Evolutionary conservation across 1,140 invertebrate species (phyloP), one percentile per base, ranked within the genome.

Genomic region (Drosophila baimaii): DNA sequence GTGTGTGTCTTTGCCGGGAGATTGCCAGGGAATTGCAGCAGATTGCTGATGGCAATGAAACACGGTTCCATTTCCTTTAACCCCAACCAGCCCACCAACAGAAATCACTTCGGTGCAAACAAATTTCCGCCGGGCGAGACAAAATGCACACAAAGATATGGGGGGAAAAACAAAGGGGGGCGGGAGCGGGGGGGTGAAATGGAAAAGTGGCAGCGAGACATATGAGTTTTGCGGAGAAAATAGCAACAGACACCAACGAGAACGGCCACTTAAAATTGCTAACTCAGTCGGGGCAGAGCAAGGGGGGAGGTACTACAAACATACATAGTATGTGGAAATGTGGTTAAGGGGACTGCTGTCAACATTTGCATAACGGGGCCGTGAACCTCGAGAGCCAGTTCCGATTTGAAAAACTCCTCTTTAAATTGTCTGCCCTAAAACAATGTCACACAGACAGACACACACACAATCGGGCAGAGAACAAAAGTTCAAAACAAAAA

Each of bases 121-220:
- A 89, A 86, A 86, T 86, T 86, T 86, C 83, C 83, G 83, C 62
- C 74, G 72, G 83, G 68, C 68, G 74, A 85, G 78, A 75, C 82
- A 61, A 47, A 64, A 47, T 71, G 68, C 63, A 70, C 66, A 64
- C 59, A 64, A 47, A 47, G 27, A 51, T 47, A 39, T 27, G 29
- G 29, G 29, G n/a, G 10, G 5, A 13, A 33, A 29, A n/a, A n/a
- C n/a, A n/a, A n/a, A n/a, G n/a, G n/a, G n/a, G n/a, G n/a, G n/a
- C n/a, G n/a, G n/a, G n/a, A n/a, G 27, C 17, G 12, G 21, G 21
- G 5, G 27, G 6, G 29, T 13, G 9, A 69, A 31, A 41, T 35
- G 44, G 35, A 56, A 43, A 61, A 57, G 29, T 63, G 31, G 31
- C 43, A 56, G 31, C 56, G 47, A 66, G 39, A 59, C 41, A 51